Evolutionary conservation across 1,140 invertebrate genomes (phyloP).

Genomic region (Physella acuta): DNA sequence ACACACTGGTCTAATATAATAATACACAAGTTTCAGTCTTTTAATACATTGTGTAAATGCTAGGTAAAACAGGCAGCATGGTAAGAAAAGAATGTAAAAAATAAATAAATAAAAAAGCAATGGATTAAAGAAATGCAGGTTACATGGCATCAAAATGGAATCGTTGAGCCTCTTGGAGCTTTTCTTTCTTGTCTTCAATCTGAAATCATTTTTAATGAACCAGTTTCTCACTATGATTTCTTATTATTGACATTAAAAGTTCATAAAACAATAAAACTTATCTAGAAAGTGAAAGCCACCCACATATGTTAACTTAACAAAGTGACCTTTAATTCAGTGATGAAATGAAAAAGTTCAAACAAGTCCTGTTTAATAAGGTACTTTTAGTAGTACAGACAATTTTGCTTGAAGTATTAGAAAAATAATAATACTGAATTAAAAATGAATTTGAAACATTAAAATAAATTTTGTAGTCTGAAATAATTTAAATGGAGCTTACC

Average conservation of each 20-base stretch:
- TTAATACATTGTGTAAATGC: no score
- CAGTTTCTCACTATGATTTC: no score
- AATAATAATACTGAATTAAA: background rate
- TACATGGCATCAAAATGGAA: slow-evolving; percentile 76
- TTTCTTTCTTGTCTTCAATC: slow-evolving; percentile 86
- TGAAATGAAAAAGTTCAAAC: background rate
- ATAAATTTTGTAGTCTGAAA: background rate
- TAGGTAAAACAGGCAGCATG: no score
- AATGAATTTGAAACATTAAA: background rate
- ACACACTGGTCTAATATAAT: no score
- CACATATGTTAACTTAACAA: background rate
- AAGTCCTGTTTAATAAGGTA: background rate
- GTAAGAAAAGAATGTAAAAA: no score
- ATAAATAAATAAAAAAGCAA: no score
- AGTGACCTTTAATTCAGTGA: background rate
- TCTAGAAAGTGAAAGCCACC: background rate
- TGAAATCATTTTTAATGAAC: no score
- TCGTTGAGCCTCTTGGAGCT: slow-evolving; percentile 80
- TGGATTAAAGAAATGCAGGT: background rate
- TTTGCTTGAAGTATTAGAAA: background rate
- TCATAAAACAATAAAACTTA: background rate
- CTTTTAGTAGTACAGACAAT: background rate
- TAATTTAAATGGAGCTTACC: slow-evolving; percentile 39
- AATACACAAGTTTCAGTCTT: no score
- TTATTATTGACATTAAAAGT: background rate